These are phyloP conservation scores for Apogon talboti DNA, from an alignment of 2,797 vertebrate genomes.

Conservation along the genomic window DNA sequence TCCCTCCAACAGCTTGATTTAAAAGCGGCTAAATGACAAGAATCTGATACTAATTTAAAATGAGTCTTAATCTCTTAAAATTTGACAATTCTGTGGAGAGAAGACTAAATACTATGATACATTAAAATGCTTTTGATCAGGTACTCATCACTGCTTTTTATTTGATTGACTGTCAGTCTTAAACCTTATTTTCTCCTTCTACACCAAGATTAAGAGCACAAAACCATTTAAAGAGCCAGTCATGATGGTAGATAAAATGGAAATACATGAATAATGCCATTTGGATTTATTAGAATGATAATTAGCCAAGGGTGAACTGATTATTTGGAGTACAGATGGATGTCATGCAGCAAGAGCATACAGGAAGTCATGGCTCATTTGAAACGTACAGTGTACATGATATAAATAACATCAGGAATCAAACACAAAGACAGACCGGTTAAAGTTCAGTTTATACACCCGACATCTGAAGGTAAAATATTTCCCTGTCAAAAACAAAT, in stretches of 20 bases:
- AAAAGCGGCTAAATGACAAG: no score
- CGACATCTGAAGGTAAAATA: conserved; percentile 17
- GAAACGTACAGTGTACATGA: conserved; percentile 27
- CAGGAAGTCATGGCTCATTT: conserved; percentile 28
- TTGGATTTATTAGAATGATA: conserved; percentile 65
- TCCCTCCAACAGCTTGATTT: no score
- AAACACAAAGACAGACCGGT: conserved; percentile 25
- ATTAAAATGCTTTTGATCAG: no score
- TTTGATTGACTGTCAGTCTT: no score
- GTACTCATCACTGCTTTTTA: no score
- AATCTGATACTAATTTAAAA: no score
- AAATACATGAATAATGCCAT: conserved; percentile 18
- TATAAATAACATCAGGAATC: conserved; percentile 28
- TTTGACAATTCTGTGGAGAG: no score
- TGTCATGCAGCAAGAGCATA: conserved; percentile 67
- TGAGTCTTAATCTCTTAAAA: no score
- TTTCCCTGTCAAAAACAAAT: conserved; percentile 20
- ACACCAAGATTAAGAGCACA: neutral
- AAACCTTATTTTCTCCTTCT: neutral
- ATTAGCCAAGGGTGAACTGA: conserved; percentile 33
- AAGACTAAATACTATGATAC: no score
- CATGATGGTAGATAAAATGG: neutral
- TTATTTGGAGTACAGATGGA: conserved; percentile 49
- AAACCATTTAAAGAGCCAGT: neutral
- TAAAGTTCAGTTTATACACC: conserved; percentile 1